Base-by-base conservation (phyloP, 2,888 invertebrate genomes). In the Thalpophila matura region DNA sequence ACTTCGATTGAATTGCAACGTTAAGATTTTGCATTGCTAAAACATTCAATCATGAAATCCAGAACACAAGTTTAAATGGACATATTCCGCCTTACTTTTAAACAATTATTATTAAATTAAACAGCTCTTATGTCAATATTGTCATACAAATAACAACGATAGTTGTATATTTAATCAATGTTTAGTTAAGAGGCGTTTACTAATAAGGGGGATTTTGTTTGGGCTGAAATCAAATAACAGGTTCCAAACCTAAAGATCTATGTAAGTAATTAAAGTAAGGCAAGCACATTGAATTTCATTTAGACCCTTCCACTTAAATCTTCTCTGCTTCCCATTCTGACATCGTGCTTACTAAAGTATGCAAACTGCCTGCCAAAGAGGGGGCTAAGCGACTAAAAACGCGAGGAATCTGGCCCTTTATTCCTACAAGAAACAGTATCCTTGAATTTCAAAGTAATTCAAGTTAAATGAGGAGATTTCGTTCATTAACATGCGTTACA, bases 401-500 rank as follows among this genome's bases (percentile, higher is more conserved):
- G 26, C 22, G n/a, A 61, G 40, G 38, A 46, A 50, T 56, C 37
- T 58, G 46, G 53, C 18, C 38, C 31, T 54, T 51, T 46, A 27
- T n/a, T 24, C 7, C 22, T 7, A 12, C 45, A 33, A 46, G 65
- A 26, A 31, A 50, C 45, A 20, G 20, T 14, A 18, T 14, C 31
- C 24, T 40, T 27, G 22, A 35, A 53, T 49, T 33, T 22, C 27
- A 12, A 61, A 55, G 29, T 33, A 46, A 69, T 66, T 53, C 27
- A 29, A 70, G 29, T 58, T 56, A 54, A 63, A 72, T 46, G 40
- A 40, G 16, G 26, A 35, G 42, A 56, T 46, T 54, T 3, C 5
- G n/a, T 14, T 6, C 49, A 77, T 76, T 66, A 66, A 24, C 58
- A 66, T 66, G 49, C 66, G 37, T 31, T 20, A 27, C 56, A 43